phyloP scores from a whole-genome alignment of 1,140 invertebrate genomes.

The Papilio dardanus region DNA sequence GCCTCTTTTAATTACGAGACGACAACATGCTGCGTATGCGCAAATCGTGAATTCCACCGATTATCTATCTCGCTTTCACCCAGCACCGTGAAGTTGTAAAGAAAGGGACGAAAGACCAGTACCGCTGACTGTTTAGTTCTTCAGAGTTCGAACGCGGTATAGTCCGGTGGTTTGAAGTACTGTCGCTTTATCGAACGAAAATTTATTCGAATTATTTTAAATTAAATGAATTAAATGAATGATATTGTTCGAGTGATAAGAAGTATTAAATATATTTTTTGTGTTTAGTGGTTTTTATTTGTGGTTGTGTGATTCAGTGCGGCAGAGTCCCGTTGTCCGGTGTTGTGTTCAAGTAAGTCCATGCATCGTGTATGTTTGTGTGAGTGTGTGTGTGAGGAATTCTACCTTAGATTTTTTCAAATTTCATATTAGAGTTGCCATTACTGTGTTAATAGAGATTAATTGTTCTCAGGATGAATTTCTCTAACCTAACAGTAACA shows the following conservation, averaged over 20 bases:
- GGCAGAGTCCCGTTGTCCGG: conserved; percentile 70
- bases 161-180: conserved; percentile 12
- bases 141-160: conserved; percentile 34
- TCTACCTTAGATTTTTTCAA: conserved; percentile 1
- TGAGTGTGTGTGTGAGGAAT: conserved; percentile 41
- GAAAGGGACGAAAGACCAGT: conserved; percentile 65
- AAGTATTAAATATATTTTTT: conserved; percentile 45
- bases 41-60: conserved; percentile 67
- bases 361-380: conserved; percentile 54
- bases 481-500: no score
- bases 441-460: no score
- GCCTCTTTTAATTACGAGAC: conserved; percentile 51
- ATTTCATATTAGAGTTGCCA: background rate
- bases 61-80: conserved; percentile 57
- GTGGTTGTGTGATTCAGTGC: conserved; percentile 50
- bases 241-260: conserved; percentile 43
- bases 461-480: no score
- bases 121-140: conserved; percentile 76
- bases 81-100: conserved; percentile 42
- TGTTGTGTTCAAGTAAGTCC: conserved; percentile 62
- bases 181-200: conserved; percentile 63
- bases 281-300: conserved; percentile 53
- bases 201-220: conserved; percentile 56
- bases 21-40: conserved; percentile 47
- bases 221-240: conserved; percentile 49